phyloP scores from a whole-genome alignment of 2,888 invertebrate species.

The Cordylochernes scorpioides region DNA sequence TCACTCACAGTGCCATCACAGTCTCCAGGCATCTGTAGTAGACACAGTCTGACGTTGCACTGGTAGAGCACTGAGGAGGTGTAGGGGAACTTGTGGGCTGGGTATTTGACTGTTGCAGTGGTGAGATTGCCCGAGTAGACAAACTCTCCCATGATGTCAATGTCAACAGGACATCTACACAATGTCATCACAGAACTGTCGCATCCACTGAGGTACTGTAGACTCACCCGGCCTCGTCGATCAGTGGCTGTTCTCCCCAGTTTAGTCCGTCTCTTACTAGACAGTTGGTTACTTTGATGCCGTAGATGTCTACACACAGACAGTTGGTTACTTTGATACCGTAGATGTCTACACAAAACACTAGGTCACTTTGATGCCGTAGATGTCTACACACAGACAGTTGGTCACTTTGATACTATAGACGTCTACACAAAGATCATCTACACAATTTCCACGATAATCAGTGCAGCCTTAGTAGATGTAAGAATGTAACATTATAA shows the following conservation, averaged over 20 bases:
- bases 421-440: constrained; percentile 17
- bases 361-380: too few relatives aligned
- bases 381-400: constrained; percentile 39
- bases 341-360: constrained; percentile 25
- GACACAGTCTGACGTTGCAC: constrained; percentile 60
- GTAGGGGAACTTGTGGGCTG: constrained; percentile 81
- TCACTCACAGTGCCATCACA: constrained; percentile 33
- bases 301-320: constrained; percentile 34
- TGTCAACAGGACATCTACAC: constrained; percentile 54
- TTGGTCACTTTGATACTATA: constrained; percentile 58
- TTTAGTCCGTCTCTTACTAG: constrained; percentile 65
- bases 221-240: constrained; percentile 32
- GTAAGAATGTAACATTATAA: too few relatives aligned
- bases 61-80: constrained; percentile 80
- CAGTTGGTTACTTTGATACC: constrained; percentile 64
- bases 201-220: too few relatives aligned
- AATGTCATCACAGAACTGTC: too few relatives aligned
- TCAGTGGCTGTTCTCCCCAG: constrained; percentile 69
- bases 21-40: constrained; percentile 34
- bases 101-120: constrained; percentile 55
- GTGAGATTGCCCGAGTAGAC: constrained; percentile 48
- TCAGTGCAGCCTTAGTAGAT: too few relatives aligned
- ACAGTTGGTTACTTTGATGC: constrained; percentile 60
- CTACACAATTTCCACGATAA: too few relatives aligned
- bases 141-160: constrained; percentile 75